Conservation (phyloP, 2,888 invertebrate genomes). For the Sympetrum striolatum region DNA sequence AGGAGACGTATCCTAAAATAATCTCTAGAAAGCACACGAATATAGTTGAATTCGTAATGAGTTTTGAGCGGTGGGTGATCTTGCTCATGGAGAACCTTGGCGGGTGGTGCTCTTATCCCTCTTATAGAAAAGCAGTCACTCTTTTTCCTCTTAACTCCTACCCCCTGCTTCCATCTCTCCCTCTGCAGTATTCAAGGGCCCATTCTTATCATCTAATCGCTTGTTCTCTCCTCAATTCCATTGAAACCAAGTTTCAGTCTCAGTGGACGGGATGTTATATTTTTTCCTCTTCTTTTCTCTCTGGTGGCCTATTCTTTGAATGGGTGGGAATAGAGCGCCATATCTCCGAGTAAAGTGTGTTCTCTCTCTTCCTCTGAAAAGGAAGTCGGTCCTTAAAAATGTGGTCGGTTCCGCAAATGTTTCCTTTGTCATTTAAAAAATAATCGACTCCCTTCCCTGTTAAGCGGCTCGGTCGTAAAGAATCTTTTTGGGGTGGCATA, state of each 20-base stretch:
- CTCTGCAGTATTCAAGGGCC: too few relatives aligned
- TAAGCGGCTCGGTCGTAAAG: neutral
- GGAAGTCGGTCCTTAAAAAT: neutral
- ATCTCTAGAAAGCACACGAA: too few relatives aligned
- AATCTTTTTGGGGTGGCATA: neutral
- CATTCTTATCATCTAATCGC: neutral
- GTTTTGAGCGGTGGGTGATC: too few relatives aligned
- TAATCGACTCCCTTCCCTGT: neutral
- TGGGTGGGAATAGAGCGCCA: too few relatives aligned
- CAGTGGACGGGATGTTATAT: conserved; percentile 1
- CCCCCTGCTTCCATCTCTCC: neutral
- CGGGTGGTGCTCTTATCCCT: too few relatives aligned
- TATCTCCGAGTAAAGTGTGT: too few relatives aligned
- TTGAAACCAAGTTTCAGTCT: neutral
- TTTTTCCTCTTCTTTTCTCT: neutral
- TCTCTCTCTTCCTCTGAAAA: neutral
- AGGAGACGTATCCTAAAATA: neutral
- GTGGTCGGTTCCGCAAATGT: conserved; percentile 4
- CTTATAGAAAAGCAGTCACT: too few relatives aligned
- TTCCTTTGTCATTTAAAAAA: conserved; percentile 22
- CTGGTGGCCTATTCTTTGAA: conserved; percentile 10
- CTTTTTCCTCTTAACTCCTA: neutral
- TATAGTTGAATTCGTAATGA: too few relatives aligned
- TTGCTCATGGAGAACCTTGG: too few relatives aligned
- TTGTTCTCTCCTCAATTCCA: neutral